These are phyloP conservation scores for Cantharis flavilabris DNA, from an alignment of 2,888 invertebrate species.

Conservation along the genomic window DNA sequence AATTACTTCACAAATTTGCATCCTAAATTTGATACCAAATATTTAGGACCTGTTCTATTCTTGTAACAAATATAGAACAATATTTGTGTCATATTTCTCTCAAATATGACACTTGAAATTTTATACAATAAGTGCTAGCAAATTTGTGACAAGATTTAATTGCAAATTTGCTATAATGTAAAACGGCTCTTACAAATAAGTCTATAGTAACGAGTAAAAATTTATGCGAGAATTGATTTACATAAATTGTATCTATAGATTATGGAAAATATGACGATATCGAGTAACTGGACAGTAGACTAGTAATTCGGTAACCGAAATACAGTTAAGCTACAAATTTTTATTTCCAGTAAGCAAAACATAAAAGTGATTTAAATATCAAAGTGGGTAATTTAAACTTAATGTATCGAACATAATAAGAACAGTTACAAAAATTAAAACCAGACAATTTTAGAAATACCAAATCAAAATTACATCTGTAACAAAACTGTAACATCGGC, in stretches of 20 bases:
- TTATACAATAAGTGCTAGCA: no score
- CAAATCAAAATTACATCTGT: background rate
- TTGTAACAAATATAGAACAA: no score
- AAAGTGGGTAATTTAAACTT: background rate
- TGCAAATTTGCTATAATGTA: no score
- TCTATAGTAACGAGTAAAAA: background rate
- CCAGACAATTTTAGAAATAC: background rate
- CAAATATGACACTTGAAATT: no score
- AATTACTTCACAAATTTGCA: no score
- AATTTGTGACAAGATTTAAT: no score
- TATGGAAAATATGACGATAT: background rate
- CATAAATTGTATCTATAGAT: background rate
- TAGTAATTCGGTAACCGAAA: background rate
- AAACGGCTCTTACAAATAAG: no score
- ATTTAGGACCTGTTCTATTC: no score
- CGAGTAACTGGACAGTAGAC: background rate
- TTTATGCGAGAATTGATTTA: background rate
- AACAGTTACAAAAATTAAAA: background rate
- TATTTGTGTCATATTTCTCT: no score
- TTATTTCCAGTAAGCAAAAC: background rate
- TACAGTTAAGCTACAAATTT: background rate
- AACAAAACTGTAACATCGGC: no score
- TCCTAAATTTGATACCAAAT: no score
- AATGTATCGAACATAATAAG: background rate
- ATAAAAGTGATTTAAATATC: background rate